Evolutionary conservation across 2,888 invertebrate species (phyloP), one percentile per base, ranked within the genome.

Genomic region (Bhutanitis thaidina): DNA sequence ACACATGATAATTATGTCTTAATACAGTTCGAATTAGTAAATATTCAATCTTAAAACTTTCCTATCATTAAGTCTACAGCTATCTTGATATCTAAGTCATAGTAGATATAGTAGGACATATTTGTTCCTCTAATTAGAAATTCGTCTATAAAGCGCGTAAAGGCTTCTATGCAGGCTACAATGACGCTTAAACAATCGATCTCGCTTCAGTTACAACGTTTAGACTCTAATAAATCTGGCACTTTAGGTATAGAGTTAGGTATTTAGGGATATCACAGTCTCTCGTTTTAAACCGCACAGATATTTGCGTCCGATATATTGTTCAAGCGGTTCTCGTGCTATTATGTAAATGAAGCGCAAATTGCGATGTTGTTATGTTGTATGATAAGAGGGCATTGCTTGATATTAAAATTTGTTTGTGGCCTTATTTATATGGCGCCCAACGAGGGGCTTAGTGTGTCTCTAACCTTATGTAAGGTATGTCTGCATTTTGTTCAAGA

Each of bases 391-490:
- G 65, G 65, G 70, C 67, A 71, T 75, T 59, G 85, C 85, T 87
- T 85, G 76, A 74, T 69, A 73, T 77, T 74, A 44, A 77, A 74
- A 78, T 85, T 82, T 80, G 73, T 88, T 87, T 80, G 89, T 88
- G 89, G 89, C 89, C 89, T 89, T 89, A 88, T 74, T 68, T 76
- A 20, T 72, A 74, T 77, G 82, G 82, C 78, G 77, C 80, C 84
- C 80, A 55, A 57, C 61, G 59, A 65, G 79, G 81, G 78, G 78
- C 79, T 71, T 62, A 74, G 55, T 58, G 74, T 66, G 75, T 66
- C 65, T 69, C 72, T 71, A 55, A 62, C 55, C 64, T 57, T 66
- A 61, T 62, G 61, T 59, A 57, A 53, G 45, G 49, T 53, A 45
- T n/a, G n/a, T n/a, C 39, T 47, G 55, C 47, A 45, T 54, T 55